phyloP scores from a whole-genome alignment of 2,797 vertebrate species.

The Melanotaenia nigrans region DNA sequence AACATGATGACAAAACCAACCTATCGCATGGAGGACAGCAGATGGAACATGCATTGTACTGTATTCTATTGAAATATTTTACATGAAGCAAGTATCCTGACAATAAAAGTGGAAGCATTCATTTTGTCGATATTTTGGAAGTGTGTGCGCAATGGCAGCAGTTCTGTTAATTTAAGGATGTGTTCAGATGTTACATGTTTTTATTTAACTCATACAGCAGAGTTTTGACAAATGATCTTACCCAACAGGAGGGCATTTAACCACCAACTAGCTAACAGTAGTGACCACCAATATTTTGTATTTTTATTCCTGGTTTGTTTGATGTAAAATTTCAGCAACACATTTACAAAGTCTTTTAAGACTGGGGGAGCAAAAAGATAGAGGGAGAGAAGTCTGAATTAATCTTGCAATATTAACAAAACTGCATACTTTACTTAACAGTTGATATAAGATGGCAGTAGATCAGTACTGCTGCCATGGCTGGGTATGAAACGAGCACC shows the following conservation, averaged over 20 bases:
- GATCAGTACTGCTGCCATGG: too few relatives aligned
- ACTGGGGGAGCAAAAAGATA: too few relatives aligned
- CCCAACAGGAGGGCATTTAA: background rate
- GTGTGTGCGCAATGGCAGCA: background rate
- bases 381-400: too few relatives aligned
- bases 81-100: conserved; percentile 99
- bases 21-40: conserved; percentile 82
- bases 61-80: conserved; percentile 99
- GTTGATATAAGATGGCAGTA: background rate
- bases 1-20: conserved; percentile 84
- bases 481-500: background rate
- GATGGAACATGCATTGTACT: conserved; percentile 97
- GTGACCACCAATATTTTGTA: background rate
- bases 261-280: background rate
- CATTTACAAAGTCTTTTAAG: too few relatives aligned
- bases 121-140: conserved; percentile 39
- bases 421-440: background rate
- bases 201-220: background rate
- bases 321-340: too few relatives aligned
- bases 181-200: background rate
- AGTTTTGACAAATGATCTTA: background rate
- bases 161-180: background rate
- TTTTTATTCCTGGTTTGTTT: background rate
- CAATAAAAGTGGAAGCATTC: conserved; percentile 92
- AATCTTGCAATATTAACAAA: too few relatives aligned